phyloP scores from a whole-genome alignment of 35 echinoderm and acorn worm species.

The Ptychodera flava region DNA sequence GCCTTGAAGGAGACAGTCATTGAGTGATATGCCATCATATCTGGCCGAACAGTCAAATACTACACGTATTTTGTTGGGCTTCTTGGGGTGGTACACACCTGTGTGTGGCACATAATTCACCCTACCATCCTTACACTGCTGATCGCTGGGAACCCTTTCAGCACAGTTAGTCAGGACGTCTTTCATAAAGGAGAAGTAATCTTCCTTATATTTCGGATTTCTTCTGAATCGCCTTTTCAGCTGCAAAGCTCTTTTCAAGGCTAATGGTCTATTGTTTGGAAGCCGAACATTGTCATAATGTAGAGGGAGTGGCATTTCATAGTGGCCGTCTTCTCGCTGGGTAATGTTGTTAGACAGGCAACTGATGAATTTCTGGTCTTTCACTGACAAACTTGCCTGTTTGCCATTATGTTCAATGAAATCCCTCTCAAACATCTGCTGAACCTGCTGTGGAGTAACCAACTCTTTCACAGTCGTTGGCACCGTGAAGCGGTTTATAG shows the following conservation, averaged over 20 bases:
- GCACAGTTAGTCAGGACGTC: slow-evolving; percentile 28
- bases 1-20: not conserved
- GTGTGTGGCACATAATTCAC: slow-evolving; percentile 3
- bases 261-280: slow-evolving; percentile 19
- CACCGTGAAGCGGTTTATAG: too few relatives aligned
- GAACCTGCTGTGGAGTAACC: too few relatives aligned
- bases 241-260: slow-evolving; percentile 7
- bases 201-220: slow-evolving; percentile 17
- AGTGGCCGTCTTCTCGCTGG: slow-evolving; percentile 28
- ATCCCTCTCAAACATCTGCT: too few relatives aligned
- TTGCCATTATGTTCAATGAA: too few relatives aligned
- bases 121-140: too few relatives aligned
- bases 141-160: slow-evolving; percentile 25
- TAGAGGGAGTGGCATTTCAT: slow-evolving; percentile 43
- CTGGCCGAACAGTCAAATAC: not conserved
- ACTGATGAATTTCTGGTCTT: not conserved
- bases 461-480: too few relatives aligned
- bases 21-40: not conserved
- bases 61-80: not conserved
- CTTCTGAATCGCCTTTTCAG: slow-evolving; percentile 11
- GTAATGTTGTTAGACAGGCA: slow-evolving; percentile 5
- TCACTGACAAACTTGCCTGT: too few relatives aligned
- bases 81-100: not conserved
- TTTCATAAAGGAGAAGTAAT: slow-evolving; percentile 36
- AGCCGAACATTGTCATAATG: slow-evolving; percentile 9